Evolutionary conservation across 2,888 invertebrate species (phyloP).

Genomic region (Ypsolopha scabrella): DNA sequence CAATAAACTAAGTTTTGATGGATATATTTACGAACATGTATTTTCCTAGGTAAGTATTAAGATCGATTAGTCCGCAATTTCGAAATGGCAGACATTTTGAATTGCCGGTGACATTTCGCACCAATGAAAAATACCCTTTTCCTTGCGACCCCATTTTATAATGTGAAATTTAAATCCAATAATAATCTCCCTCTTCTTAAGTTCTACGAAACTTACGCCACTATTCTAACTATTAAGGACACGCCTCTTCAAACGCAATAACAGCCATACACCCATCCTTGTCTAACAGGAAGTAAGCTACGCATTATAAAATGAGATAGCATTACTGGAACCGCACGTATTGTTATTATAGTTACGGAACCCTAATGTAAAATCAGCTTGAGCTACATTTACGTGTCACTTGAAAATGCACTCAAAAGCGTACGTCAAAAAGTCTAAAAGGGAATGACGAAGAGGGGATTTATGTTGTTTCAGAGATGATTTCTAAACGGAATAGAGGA

Average conservation of each 20-base stretch:
- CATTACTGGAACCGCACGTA: slow-evolving; percentile 37
- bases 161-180: slow-evolving; percentile 43
- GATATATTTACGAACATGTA: too few species aligned
- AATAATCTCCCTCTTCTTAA: slow-evolving; percentile 60
- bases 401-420: rapidly evolving
- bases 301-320: slow-evolving; percentile 33
- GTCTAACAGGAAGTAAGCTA: slow-evolving; percentile 22
- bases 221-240: slow-evolving; percentile 55
- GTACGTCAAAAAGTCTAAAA: too few species aligned
- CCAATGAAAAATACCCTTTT: slow-evolving; percentile 1
- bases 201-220: slow-evolving; percentile 62
- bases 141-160: slow-evolving; percentile 1
- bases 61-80: neutral
- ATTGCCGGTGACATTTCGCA: neutral
- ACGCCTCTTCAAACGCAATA: slow-evolving; percentile 34
- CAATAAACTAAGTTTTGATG: too few species aligned
- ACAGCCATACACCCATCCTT: slow-evolving; percentile 25
- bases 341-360: slow-evolving; percentile 59
- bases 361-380: slow-evolving; percentile 14
- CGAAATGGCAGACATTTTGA: neutral
- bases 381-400: slow-evolving; percentile 15
- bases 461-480: slow-evolving; percentile 16
- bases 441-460: neutral
- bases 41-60: too few species aligned
- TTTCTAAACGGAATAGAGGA: slow-evolving; percentile 36